Conservation (phyloP, 2,888 invertebrate species). For the Clostera curtula region DNA sequence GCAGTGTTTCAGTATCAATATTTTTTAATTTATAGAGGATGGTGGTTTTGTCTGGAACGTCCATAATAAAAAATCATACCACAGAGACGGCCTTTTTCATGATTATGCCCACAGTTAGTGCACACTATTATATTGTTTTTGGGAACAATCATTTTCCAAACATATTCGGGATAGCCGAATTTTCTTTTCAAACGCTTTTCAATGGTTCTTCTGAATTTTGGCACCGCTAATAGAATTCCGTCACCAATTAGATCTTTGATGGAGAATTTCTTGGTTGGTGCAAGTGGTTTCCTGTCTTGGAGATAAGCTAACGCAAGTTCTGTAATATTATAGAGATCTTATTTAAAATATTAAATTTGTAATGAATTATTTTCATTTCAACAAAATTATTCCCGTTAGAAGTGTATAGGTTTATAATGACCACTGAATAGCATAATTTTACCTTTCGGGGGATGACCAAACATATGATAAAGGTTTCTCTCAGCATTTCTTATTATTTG, state of each 20-base stretch:
- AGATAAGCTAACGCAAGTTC: conserved; percentile 51
- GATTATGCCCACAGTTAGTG: conserved; percentile 87
- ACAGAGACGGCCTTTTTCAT: conserved; percentile 86
- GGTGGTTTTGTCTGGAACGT: background rate
- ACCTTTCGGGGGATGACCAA: conserved; percentile 59
- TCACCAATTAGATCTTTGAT: conserved; percentile 80
- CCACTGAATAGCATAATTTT: no score
- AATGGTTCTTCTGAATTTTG: conserved; percentile 83
- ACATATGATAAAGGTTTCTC: conserved; percentile 40
- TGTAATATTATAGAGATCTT: conserved; percentile 26
- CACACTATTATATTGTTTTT: conserved; percentile 86
- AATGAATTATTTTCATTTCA: no score
- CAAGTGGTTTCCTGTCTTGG: conserved; percentile 27
- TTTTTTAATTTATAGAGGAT: conserved; percentile 1
- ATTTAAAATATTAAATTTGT: no score
- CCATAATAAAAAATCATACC: conserved; percentile 71
- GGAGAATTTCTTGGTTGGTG: conserved; percentile 47
- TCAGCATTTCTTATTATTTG: conserved; percentile 44
- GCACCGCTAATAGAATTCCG: conserved; percentile 88
- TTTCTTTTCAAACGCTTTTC: conserved; percentile 84
- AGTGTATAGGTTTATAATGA: no score
- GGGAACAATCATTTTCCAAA: conserved; percentile 81
- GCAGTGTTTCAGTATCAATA: no score
- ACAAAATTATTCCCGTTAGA: no score
- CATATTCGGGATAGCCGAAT: conserved; percentile 80